Evolutionary conservation across 2,888 invertebrate species (phyloP).

Genomic region (Habrosyne pyritoides): DNA sequence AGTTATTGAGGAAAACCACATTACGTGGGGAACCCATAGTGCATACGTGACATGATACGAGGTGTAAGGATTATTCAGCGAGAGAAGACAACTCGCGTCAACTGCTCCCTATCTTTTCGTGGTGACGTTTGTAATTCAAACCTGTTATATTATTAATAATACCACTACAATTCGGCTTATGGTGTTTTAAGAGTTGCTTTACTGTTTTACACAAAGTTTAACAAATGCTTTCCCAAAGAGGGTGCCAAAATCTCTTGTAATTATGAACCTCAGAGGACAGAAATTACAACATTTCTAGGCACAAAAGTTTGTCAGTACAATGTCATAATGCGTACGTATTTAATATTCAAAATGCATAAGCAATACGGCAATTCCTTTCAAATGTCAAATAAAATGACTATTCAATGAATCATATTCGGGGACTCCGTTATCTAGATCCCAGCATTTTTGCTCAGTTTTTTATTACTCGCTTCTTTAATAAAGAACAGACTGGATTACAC

Average conservation of each 20-base stretch:
- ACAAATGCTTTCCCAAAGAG: too few species aligned
- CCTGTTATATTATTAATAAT: too few species aligned
- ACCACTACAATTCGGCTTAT: too few species aligned
- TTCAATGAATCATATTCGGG: not conserved
- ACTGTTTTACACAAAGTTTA: too few species aligned
- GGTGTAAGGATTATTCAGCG: not conserved
- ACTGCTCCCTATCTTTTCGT: not conserved
- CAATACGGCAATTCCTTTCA: not conserved
- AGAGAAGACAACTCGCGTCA: not conserved
- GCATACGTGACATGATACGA: slow-evolving; percentile 1
- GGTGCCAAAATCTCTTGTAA: too few species aligned
- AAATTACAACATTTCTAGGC: too few species aligned
- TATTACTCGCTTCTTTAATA: not conserved
- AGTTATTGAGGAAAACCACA: slow-evolving; percentile 22
- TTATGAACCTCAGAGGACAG: too few species aligned
- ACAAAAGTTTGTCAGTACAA: too few species aligned
- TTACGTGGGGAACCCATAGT: slow-evolving; percentile 4
- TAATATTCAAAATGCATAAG: not conserved
- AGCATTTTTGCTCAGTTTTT: not conserved
- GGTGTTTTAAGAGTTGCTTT: too few species aligned
- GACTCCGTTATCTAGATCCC: not conserved
- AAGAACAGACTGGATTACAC: not conserved
- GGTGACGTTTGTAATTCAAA: too few species aligned
- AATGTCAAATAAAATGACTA: not conserved
- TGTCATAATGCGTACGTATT: not conserved